Evolutionary conservation across 2,113 vertebrate species (phyloP).

Genomic region (Pao palembangensis): DNA sequence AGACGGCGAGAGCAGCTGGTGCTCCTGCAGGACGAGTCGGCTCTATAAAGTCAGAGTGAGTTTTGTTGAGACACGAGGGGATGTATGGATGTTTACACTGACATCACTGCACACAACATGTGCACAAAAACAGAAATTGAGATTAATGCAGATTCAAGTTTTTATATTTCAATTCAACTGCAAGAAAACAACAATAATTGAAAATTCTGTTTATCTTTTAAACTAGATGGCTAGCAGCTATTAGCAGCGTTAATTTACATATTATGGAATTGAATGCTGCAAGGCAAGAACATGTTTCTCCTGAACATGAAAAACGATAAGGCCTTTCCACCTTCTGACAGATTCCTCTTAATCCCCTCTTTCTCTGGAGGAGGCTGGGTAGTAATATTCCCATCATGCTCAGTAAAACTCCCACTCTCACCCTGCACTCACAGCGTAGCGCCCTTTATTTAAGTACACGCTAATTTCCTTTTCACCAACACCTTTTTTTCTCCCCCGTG

Average conservation of each 20-base stretch:
- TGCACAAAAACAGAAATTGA: not conserved
- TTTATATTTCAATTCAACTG: too few species aligned
- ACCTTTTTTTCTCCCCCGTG: slow-evolving; percentile 9
- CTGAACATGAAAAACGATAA: slow-evolving; percentile 18
- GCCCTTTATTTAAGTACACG: slow-evolving; percentile 30
- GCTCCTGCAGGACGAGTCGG: slow-evolving; percentile 37
- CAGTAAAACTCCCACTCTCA: slow-evolving; percentile 19
- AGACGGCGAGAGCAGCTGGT: slow-evolving; percentile 48
- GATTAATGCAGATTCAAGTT: too few species aligned
- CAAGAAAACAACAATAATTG: too few species aligned
- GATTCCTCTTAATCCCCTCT: slow-evolving; percentile 48
- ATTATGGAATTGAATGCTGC: not conserved
- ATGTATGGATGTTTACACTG: slow-evolving; percentile 4
- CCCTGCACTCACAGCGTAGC: slow-evolving; percentile 23
- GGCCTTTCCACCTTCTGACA: slow-evolving; percentile 47
- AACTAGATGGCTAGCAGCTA: not conserved
- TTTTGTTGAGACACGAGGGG: slow-evolving; percentile 16
- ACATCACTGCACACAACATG: slow-evolving; percentile 7
- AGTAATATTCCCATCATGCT: slow-evolving; percentile 49
- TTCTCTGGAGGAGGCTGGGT: slow-evolving; percentile 25
- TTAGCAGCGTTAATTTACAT: not conserved
- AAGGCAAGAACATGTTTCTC: not conserved
- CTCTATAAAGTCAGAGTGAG: slow-evolving; percentile 47
- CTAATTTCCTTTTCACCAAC: slow-evolving; percentile 10
- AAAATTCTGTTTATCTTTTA: too few species aligned